Evolutionary conservation across 2,113 vertebrate species (phyloP), one percentile per base, ranked within the genome.

Genomic region (Nestor notabilis): DNA sequence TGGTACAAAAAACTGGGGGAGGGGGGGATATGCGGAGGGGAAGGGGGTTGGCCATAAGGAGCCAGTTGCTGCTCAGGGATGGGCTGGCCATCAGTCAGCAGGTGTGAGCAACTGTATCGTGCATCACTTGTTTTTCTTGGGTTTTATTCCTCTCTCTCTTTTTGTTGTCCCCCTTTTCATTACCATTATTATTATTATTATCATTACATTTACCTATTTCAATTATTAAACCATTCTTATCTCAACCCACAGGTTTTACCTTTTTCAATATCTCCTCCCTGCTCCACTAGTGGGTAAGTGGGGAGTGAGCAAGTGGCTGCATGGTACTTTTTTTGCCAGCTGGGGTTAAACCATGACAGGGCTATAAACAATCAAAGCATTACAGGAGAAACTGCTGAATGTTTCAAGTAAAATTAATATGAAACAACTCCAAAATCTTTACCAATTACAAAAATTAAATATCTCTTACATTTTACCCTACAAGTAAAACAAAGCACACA

Each of bases 391-490:
- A 33, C 5, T 60, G 19, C 13, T 46, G 10, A 58, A 55, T 31
- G 10, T 61, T 81, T 83, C 29, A 58, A 55, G 17, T 27, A 78
- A 88, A 74, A 68, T 15, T 0, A 70, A 19, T 18, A 55, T 2
- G 11, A 85, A 84, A 28, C 2, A 15, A 2, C 5, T 28, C 24
- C 8, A 52, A 65, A 69, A 11, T 17, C 11, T 66, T 65, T 11
- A 19, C 33, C 56, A 58, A 15, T 58, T 33, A 24, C 6, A 0
- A 25, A 13, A 16, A 10, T 9, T 4, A 10, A 9, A 4, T 13
- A 4, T 1, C 1, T n/a, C 8, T 13, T 13, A 15, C 2, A 13
- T 31, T 27, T 41, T 77, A 5, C 29, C 25, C 44, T 79, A 71
- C 7, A 47, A 53, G 13, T 27, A 86, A 71, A 76, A 43, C 14